phyloP scores from a whole-genome alignment of 2,113 vertebrate species.

The Grallaria varia region DNA sequence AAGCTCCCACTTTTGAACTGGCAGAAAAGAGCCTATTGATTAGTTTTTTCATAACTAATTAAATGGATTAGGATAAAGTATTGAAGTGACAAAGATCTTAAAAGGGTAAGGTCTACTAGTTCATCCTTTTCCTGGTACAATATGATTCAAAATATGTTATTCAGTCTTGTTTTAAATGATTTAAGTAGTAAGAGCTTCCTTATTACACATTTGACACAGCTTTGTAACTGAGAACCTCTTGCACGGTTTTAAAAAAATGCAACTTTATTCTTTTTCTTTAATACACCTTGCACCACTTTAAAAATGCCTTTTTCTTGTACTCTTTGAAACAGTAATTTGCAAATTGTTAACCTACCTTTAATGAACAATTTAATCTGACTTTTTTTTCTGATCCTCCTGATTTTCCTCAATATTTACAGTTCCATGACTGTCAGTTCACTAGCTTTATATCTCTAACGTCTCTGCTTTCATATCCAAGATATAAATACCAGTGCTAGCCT shows the following conservation, averaged over 20 bases:
- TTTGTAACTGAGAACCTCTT: background rate
- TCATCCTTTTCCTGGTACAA: background rate
- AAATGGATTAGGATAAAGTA: background rate
- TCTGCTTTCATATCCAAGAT: background rate
- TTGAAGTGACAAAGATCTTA: background rate
- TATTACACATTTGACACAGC: background rate
- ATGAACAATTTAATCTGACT: background rate
- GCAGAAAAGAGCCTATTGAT: background rate
- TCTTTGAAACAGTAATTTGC: background rate
- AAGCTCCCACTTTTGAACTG: background rate
- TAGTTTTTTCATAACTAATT: constrained; percentile 24
- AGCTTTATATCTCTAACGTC: background rate
- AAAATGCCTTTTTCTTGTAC: background rate
- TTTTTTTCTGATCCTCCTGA: background rate
- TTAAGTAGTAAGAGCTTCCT: background rate
- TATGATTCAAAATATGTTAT: background rate
- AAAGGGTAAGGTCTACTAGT: background rate
- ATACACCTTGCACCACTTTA: background rate
- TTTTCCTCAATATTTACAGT: background rate
- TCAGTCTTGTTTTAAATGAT: background rate
- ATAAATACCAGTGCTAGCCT: background rate
- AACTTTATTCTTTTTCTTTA: background rate
- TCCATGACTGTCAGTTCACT: background rate
- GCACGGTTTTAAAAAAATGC: background rate
- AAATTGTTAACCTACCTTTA: background rate